A percentile compares a stretch with the other conserved stretches of the same genome.
phyloP scores from a whole-genome alignment of 2,113 vertebrate genomes.

The Bagarius yarrelli region DNA sequence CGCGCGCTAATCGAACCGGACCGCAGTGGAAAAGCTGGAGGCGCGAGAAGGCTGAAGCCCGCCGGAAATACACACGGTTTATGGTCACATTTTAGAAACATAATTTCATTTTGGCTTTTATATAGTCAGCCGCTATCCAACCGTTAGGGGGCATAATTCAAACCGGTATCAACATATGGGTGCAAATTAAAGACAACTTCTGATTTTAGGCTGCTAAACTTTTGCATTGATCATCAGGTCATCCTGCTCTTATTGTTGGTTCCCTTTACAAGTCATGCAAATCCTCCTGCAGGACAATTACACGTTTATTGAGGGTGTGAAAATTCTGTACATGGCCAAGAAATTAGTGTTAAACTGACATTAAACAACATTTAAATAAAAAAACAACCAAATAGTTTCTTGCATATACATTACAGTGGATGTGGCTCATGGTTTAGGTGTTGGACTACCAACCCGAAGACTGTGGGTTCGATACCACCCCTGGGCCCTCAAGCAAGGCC shows the following conservation, averaged over 20 bases:
- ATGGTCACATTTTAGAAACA: not conserved
- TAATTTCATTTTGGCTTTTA: not conserved
- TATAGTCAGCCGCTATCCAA: not conserved
- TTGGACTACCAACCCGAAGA: too few species aligned
- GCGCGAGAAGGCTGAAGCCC: not conserved
- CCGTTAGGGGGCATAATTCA: not conserved
- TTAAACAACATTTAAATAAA: not conserved
- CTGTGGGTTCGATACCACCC: too few species aligned
- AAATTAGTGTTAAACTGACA: not conserved
- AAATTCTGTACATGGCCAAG: not conserved
- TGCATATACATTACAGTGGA: too few species aligned
- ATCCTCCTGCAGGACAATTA: not conserved
- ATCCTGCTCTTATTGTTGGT: not conserved
- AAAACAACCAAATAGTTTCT: too few species aligned
- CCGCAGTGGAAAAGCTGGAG: constrained; percentile 61
- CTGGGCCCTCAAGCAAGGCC: too few species aligned
- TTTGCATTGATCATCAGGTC: not conserved
- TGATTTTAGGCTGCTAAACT: not conserved
- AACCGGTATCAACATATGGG: not conserved
- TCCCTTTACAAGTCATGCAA: not conserved
- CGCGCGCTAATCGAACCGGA: constrained; percentile 66
- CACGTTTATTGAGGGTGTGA: not conserved
- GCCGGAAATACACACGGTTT: constrained; percentile 27
- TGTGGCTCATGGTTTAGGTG: too few species aligned
- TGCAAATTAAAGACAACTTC: not conserved